A percentile compares a stretch with the other conserved stretches of the same genome.
These are phyloP conservation scores for Oxyteleia sp. DNA, from an alignment of 2,888 invertebrate species.

Conservation along the genomic window DNA sequence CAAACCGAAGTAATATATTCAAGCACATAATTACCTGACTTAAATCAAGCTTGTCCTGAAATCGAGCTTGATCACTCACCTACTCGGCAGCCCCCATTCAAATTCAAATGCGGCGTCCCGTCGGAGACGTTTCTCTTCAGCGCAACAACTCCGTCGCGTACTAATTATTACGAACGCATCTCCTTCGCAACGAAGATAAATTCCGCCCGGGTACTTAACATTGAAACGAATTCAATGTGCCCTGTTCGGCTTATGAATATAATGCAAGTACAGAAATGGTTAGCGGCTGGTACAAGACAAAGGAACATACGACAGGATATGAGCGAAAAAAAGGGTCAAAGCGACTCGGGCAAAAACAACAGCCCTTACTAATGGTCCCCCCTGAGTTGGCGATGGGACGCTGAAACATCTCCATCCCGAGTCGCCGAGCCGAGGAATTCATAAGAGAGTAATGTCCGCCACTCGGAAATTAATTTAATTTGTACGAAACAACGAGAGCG, in stretches of 20 bases:
- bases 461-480: constrained; percentile 86
- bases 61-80: constrained; percentile 65
- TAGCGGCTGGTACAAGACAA: no score
- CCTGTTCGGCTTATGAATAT: constrained; percentile 65
- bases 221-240: constrained; percentile 69
- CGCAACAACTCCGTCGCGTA: constrained; percentile 53
- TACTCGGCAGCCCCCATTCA: constrained; percentile 41
- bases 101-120: constrained; percentile 58
- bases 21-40: constrained; percentile 55
- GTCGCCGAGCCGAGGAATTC: constrained; percentile 81
- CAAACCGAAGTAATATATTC: constrained; percentile 15
- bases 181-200: constrained; percentile 61
- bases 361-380: constrained; percentile 79
- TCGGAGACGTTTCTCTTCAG: constrained; percentile 19
- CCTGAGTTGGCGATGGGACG: constrained; percentile 76
- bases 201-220: constrained; percentile 53
- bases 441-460: constrained; percentile 85
- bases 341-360: constrained; percentile 54
- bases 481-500: constrained; percentile 80
- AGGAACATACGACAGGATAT: constrained; percentile 69
- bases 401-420: constrained; percentile 83
- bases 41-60: constrained; percentile 56
- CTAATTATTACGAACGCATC: constrained; percentile 68
- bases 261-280: no score
- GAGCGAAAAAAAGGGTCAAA: constrained; percentile 63